Evolutionary conservation across 2,888 invertebrate genomes (phyloP), one percentile per base, ranked within the genome.

Genomic region (Noctua janthe): DNA sequence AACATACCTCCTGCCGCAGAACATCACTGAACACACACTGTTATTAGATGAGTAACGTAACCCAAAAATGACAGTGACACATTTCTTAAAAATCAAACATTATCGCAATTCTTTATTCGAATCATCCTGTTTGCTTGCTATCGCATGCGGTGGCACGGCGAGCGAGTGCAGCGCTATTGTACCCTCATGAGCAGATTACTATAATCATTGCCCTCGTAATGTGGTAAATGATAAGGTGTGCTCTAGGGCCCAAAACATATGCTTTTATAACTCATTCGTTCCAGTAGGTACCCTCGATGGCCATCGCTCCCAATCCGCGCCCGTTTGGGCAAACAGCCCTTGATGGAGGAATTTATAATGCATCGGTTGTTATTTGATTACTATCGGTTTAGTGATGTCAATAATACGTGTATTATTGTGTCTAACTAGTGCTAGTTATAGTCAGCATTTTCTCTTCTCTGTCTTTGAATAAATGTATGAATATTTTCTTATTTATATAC

Each of bases 201-300:
- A 96, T 97, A 97, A 97, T 97, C 97, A 97, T 95, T 94, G 94
- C 92, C 83, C 94, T 94, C 95, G 95, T 97, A 97, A 97, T 96
- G 96, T 92, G 95, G 97, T 96, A 97, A 97, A 97, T 97, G 97
- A 97, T 96, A 96, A 97, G 96, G 95, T 96, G 94, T 94, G 94
- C 93, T 92, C 95, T 94, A 95, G 94, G 92, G 92, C 94, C 95
- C 96, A 95, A 96, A 97, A 97, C 96, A 97, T 96, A 97, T 97
- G 97, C 95, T 96, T 94, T 95, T 95, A 94, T 94, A 93, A 93
- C 96, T 94, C 95, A 94, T 96, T 96, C 95, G 96, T 96, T 95
- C 95, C 95, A 94, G 92, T 90, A 92, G 92, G 91, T 91, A 91
- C 91, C 87, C 90, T 89, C 84, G 75, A 77, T 71, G 54, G 79